phyloP scores from a whole-genome alignment of 2,888 invertebrate species.

The Drosophila meridiana region DNA sequence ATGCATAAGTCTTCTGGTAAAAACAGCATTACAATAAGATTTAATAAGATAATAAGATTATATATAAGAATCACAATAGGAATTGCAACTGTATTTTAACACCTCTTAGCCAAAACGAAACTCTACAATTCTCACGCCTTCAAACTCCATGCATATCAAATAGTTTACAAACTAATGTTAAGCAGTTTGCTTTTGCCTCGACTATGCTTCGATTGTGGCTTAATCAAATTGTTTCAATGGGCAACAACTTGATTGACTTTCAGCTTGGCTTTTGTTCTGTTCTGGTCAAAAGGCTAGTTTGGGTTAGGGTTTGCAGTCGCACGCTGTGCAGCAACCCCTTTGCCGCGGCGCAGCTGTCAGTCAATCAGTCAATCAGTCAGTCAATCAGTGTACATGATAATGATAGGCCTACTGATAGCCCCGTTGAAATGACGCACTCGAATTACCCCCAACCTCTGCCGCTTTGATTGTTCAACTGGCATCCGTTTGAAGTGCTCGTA shows the following conservation, averaged over 20 bases:
- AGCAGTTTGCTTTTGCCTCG: background rate
- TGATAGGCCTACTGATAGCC: slow-evolving; percentile 48
- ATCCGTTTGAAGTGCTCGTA: slow-evolving; percentile 67
- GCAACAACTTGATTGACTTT: background rate
- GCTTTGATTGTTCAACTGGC: slow-evolving; percentile 32
- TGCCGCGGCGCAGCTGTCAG: slow-evolving; percentile 45
- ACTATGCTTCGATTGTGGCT: background rate
- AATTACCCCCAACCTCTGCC: background rate
- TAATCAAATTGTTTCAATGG: slow-evolving; percentile 1
- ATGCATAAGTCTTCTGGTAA: too few species aligned
- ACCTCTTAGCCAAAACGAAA: too few species aligned
- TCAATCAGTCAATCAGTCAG: slow-evolving; percentile 35
- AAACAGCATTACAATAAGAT: background rate
- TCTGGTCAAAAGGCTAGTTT: slow-evolving; percentile 16
- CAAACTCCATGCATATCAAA: background rate
- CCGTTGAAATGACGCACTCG: slow-evolving; percentile 27
- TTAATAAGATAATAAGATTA: background rate
- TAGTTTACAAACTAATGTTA: background rate
- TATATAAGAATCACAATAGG: too few species aligned
- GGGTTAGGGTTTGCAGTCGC: slow-evolving; percentile 8
- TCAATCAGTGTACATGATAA: slow-evolving; percentile 55
- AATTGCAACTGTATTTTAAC: background rate
- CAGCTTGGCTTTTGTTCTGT: slow-evolving; percentile 1
- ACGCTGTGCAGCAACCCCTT: slow-evolving; percentile 14
- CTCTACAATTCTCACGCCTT: background rate